Conservation (phyloP, 2,888 invertebrate species). For the Autographa gamma region DNA sequence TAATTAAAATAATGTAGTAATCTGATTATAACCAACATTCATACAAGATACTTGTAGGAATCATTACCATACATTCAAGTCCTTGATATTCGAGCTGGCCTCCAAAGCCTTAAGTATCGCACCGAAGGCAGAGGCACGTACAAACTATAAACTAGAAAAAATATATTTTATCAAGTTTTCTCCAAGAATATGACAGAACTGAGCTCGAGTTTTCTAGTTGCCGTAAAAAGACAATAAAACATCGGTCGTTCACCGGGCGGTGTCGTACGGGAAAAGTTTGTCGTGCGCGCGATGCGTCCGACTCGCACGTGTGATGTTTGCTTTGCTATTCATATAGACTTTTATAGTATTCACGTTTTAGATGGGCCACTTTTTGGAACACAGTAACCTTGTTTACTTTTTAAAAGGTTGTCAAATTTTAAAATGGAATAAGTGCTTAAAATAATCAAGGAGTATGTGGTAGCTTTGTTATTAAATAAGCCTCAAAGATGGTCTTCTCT, state of each 20-base stretch:
- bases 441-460: too few species aligned
- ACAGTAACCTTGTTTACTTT: background rate
- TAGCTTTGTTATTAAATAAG: too few species aligned
- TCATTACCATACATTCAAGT: conserved; percentile 28
- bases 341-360: background rate
- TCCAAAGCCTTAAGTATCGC: conserved; percentile 41
- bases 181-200: conserved; percentile 60
- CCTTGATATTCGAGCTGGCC: conserved; percentile 29
- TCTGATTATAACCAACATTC: background rate
- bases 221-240: conserved; percentile 62
- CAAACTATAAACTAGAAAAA: conserved; percentile 59
- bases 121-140: conserved; percentile 43
- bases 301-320: conserved; percentile 40
- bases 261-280: conserved; percentile 50
- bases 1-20: too few species aligned
- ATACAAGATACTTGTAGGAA: background rate
- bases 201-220: conserved; percentile 54
- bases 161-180: conserved; percentile 59
- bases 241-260: conserved; percentile 52
- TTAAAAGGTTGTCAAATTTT: background rate
- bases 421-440: background rate
- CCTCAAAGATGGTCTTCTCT: too few species aligned
- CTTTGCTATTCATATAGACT: background rate
- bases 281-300: conserved; percentile 25
- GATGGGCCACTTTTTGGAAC: background rate